Base-by-base conservation (phyloP, 2,113 vertebrate genomes). In the Esox niger region DNA sequence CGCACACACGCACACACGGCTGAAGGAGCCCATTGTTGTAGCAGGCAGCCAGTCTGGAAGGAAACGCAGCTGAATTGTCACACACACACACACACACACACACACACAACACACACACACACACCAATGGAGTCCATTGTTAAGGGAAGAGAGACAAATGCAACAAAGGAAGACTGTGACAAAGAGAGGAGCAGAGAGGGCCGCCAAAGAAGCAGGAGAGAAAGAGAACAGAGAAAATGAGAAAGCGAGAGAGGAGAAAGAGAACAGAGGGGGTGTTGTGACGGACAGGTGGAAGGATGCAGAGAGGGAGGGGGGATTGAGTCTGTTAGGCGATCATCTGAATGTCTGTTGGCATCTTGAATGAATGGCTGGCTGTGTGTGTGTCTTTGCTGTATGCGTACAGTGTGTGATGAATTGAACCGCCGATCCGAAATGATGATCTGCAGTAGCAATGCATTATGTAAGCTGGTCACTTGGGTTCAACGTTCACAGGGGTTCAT, bases 31-130 rank as follows among this genome's bases (percentile, higher is more conserved):
- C 79, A 83, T 83, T 81, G 80, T 84, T 49, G 69, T 60, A 56
- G 38, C 68, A 26, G 61, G 56, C 81, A 77, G 71, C 72, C 47
- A 76, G 76, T 75, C 74, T 80, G 71, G 75, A 79, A 43, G 62
- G 77, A 87, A 80, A 86, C 80, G 77, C 87, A 74, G 76, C 79
- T 66, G 78, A 79, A 80, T 71, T 80, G 80, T 84, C 80, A 72
- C 64, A 58, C 74, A 54, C 64, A 35, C 62, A 56, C 64, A 23
- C 54, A 26, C 6, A 33, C 33, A 63, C 54, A 26, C 65, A 74
- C 23, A n/a, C 80, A 72, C 64, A 58, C 74, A 54, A n/a, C n/a
- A n/a, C n/a, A 31, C 32, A 57, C n/a, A 33, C 33, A 63, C 54
- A 26, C 65, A 74, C 23, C 80, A 80, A 71, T 79, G 69, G 61